Evolutionary conservation across 2,888 invertebrate genomes (phyloP).

Genomic region (Hirtodrosophila confusa): DNA sequence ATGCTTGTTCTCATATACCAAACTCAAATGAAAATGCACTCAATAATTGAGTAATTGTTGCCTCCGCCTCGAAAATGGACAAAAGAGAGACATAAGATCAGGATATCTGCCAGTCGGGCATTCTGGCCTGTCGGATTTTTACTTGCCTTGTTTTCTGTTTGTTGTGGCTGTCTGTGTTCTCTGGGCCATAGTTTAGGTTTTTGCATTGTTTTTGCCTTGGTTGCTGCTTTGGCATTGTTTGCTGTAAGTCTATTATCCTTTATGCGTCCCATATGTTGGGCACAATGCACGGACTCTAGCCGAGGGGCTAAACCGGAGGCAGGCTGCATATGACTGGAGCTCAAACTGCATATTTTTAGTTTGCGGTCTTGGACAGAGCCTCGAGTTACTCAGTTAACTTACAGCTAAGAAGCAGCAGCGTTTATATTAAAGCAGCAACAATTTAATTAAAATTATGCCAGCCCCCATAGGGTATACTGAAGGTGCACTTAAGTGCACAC

Average conservation of each 20-base stretch:
- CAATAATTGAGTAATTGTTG: too few relatives aligned
- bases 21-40: too few relatives aligned
- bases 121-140: too few relatives aligned
- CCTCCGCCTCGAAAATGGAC: too few relatives aligned
- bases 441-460: slow-evolving; percentile 71
- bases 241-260: slow-evolving; percentile 63
- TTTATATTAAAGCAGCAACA: slow-evolving; percentile 30
- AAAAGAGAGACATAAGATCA: background rate
- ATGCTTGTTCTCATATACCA: too few relatives aligned
- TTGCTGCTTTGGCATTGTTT: slow-evolving; percentile 50
- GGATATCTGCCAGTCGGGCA: background rate
- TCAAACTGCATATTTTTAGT: slow-evolving; percentile 33
- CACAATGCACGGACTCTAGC: slow-evolving; percentile 19
- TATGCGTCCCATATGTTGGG: slow-evolving; percentile 54
- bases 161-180: slow-evolving; percentile 24
- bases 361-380: slow-evolving; percentile 14
- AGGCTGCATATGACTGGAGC: slow-evolving; percentile 31
- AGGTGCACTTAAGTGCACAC: slow-evolving; percentile 47
- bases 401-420: slow-evolving; percentile 6
- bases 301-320: slow-evolving; percentile 1
- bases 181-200: slow-evolving; percentile 30
- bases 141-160: slow-evolving; percentile 18
- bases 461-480: background rate
- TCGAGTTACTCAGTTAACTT: slow-evolving; percentile 4
- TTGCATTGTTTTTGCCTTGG: slow-evolving; percentile 36